These are phyloP conservation scores for Drosophila guanche DNA, from an alignment of 1,140 invertebrate genomes.

Conservation along the genomic window DNA sequence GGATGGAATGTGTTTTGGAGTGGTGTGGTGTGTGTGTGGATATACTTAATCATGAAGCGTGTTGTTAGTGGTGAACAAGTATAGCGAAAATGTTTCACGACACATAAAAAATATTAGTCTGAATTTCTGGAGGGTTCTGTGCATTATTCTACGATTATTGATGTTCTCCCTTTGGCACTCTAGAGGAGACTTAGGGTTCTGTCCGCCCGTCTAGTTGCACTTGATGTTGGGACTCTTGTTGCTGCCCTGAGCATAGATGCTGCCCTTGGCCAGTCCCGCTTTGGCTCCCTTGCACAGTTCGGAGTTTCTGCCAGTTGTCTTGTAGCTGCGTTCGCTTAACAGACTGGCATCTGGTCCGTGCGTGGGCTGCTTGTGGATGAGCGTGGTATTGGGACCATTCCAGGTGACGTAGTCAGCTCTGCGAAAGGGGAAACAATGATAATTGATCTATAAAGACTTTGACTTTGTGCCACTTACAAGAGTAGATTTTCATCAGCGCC, in stretches of 20 bases:
- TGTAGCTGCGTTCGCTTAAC: constrained; percentile 83
- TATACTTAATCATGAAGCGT: constrained; percentile 32
- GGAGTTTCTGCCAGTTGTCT: constrained; percentile 86
- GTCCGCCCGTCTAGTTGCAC: constrained; percentile 68
- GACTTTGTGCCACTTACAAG: constrained; percentile 85
- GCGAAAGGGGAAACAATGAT: constrained; percentile 10
- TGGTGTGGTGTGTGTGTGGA: constrained; percentile 23
- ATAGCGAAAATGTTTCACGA: constrained; percentile 59
- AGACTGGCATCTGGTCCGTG: constrained; percentile 85
- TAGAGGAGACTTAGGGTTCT: constrained; percentile 9
- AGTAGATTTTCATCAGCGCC: constrained; percentile 88
- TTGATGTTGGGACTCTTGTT: constrained; percentile 81
- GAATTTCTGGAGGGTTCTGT: constrained; percentile 44
- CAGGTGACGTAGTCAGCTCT: constrained; percentile 89
- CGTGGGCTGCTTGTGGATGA: constrained; percentile 83
- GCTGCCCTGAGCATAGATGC: constrained; percentile 86
- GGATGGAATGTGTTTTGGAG: constrained; percentile 61
- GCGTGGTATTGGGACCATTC: constrained; percentile 87
- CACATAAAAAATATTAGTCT: constrained; percentile 56
- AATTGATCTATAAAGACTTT: neutral
- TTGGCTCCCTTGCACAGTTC: constrained; percentile 87
- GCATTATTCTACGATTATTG: constrained; percentile 17
- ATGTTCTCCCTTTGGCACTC: constrained; percentile 58
- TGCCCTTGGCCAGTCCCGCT: constrained; percentile 87
- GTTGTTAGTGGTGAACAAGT: constrained; percentile 18